Percentiles rank a stretch among this genome's conserved stretches.
These are phyloP conservation scores for Artemisiospiza belli DNA, from an alignment of 2,113 vertebrate genomes.

Conservation along the genomic window DNA sequence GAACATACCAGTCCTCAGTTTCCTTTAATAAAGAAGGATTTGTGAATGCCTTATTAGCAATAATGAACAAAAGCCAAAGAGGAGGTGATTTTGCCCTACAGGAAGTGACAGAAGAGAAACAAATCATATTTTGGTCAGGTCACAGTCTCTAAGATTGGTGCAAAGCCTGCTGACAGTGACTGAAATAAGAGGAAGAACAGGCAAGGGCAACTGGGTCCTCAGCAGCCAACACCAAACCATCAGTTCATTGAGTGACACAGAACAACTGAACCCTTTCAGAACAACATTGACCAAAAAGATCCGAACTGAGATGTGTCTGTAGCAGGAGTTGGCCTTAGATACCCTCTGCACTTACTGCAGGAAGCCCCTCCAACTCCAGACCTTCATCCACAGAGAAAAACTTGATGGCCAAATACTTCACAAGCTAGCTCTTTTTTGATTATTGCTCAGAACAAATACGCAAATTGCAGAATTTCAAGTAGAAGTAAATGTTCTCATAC, in stretches of 20 bases:
- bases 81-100: neutral
- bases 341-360: neutral
- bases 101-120: neutral
- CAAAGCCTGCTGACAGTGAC: neutral
- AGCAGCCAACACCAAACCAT: neutral
- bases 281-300: neutral
- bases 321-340: neutral
- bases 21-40: neutral
- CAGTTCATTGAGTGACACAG: neutral
- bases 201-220: neutral
- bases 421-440: neutral
- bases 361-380: neutral
- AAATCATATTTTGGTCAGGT: neutral
- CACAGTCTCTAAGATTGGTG: neutral
- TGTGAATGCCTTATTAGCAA: neutral
- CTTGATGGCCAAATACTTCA: neutral
- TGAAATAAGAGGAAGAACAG: neutral
- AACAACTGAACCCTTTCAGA: neutral
- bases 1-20: neutral
- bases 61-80: neutral
- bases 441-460: neutral
- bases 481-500: conserved; percentile 52
- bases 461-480: conserved; percentile 32
- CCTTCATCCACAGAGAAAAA: neutral
- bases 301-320: neutral